Base-by-base conservation (phyloP, 1,140 invertebrate genomes). In the Dryas iulia region DNA sequence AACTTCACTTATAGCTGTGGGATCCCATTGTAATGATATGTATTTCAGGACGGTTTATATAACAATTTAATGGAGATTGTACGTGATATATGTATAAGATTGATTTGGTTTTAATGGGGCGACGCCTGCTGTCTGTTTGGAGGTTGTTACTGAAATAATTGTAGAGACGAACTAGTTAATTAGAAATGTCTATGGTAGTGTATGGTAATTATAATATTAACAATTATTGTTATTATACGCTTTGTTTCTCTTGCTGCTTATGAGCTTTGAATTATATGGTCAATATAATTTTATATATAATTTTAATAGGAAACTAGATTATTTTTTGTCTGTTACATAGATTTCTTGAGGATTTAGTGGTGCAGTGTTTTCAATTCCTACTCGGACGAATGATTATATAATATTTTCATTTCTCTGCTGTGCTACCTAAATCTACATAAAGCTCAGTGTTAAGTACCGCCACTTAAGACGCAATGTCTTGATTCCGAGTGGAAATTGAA, bases 1-100 rank as follows among this genome's bases (percentile, higher is more conserved):
- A 57, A 70, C 39, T 47, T 56, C 61, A 64, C 30, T 59, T 66
- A 59, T 64, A 64, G 61, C 61, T 30, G 56, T 58, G 56, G 56
- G 28, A 28, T 58, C 26, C 24, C 28, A 25, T 30, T 58, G 14
- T 58, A 58, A 58, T 58, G 24, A 58, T 21, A 21, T 58, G 28
- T 25, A 57, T 57, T 14, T 30, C 6, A 10, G 14, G 2, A 31
- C 24, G 8, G n/a, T 58, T 30, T 30, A 66, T 66, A 47, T 56
- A 56, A 56, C 24, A 56, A n/a, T 30, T 28, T 66, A 33, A 35
- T 59, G 12, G 30, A 56, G 18, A 47, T 33, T 11, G 35, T 12
- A 26, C 14, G n/a, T 25, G n/a, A 8, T 59, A 39, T 52, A 28
- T 59, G 39, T 57, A 35, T 65, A 57, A 21, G 2, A 47, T 47